These are phyloP conservation scores for Yponomeuta cagnagella DNA, from an alignment of 2,888 invertebrate genomes.

Conservation along the genomic window DNA sequence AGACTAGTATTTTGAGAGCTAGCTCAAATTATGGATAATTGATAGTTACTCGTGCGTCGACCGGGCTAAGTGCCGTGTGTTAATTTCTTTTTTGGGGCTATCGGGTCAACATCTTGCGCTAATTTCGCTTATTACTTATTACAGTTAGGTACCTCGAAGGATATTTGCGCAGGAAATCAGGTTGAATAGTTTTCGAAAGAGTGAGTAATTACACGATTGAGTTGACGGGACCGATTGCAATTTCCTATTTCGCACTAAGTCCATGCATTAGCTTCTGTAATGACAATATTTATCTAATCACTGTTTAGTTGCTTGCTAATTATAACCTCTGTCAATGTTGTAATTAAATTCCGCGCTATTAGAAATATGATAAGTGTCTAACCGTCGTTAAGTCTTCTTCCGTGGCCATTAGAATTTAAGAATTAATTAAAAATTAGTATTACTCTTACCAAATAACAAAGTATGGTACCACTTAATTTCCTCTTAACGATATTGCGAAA, in stretches of 20 bases:
- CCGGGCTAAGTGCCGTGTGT: slow-evolving; percentile 11
- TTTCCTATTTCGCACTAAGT: neutral
- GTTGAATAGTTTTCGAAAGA: slow-evolving; percentile 18
- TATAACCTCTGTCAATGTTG: neutral
- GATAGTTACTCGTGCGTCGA: slow-evolving; percentile 17
- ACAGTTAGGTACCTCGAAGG: slow-evolving; percentile 33
- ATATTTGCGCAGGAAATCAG: slow-evolving; percentile 34
- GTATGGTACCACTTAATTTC: too few species aligned
- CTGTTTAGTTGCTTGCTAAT: neutral
- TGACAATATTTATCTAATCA: neutral
- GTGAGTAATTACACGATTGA: neutral
- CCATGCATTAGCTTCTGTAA: neutral
- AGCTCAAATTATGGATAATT: slow-evolving; percentile 16
- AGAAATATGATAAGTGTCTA: neutral
- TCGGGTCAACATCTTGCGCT: slow-evolving; percentile 17
- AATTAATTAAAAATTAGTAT: too few species aligned
- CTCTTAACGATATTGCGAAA: too few species aligned
- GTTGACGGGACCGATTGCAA: neutral
- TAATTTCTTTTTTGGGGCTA: slow-evolving; percentile 25
- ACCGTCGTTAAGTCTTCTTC: neutral
- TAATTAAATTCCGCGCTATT: neutral
- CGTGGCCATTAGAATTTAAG: neutral
- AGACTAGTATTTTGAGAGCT: slow-evolving; percentile 4
- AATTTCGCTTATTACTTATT: slow-evolving; percentile 18
- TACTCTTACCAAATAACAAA: too few species aligned